Percentiles rank a stretch among this genome's conserved stretches.
Conservation (phyloP, 2,797 vertebrate species). For the Hyperoplus lanceolatus region DNA sequence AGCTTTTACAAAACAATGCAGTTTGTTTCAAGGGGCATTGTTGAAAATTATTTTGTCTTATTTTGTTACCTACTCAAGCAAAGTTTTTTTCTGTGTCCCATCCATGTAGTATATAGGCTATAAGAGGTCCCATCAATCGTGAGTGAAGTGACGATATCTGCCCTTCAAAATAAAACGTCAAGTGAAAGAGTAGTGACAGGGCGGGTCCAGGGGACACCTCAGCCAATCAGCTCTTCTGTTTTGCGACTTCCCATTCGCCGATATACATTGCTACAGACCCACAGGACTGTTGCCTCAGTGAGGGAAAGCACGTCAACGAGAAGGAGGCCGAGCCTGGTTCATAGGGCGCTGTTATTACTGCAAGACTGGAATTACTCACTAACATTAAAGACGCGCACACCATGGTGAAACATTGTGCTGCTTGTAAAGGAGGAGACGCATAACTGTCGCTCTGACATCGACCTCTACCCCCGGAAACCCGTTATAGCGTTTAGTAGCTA, state of each 20-base stretch:
- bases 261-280: constrained; percentile 74
- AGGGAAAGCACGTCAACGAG: constrained; percentile 41
- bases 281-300: neutral
- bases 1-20: neutral
- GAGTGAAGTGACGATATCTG: neutral
- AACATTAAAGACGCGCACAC: neutral
- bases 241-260: constrained; percentile 75
- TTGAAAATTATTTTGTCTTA: neutral
- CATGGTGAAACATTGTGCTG: constrained; percentile 2
- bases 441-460: constrained; percentile 29
- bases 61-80: too few species aligned
- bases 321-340: constrained; percentile 13
- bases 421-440: constrained; percentile 11
- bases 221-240: constrained; percentile 83
- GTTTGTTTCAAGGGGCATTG: too few species aligned
- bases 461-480: constrained; percentile 38
- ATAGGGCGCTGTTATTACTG: neutral
- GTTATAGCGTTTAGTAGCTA: constrained; percentile 56
- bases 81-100: neutral
- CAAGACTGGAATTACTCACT: constrained; percentile 27
- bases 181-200: constrained; percentile 80
- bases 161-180: constrained; percentile 73
- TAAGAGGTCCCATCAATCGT: fast-evolving
- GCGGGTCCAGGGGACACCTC: constrained; percentile 29
- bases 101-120: neutral